Evolutionary conservation across 2,888 invertebrate species (phyloP), one percentile per base, ranked within the genome.

Genomic region (Branchipolynoe longqiensis): DNA sequence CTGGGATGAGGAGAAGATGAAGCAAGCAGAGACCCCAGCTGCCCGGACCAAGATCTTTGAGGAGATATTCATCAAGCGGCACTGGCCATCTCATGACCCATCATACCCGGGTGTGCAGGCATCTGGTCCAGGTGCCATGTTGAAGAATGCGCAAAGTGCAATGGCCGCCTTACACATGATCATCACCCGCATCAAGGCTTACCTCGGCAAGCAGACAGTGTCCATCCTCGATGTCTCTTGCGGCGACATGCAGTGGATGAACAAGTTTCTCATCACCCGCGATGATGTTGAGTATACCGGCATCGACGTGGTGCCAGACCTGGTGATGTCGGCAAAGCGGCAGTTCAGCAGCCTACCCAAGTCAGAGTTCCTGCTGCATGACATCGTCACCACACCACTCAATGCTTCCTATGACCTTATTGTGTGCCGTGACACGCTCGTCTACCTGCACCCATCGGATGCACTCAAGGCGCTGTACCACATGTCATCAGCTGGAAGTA

Each of bases 21-120:
- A 74, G 22, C n/a, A 48, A 3, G 83, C 82, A 28, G 86, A 87
- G 48, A 33, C 58, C 2, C 33, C 58, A 0, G 54, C 41, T 12
- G 84, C 73, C 1, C n/a, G 86, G 18, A 36, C 41, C 36, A 41
- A 64, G 25, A 84, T 84, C 12, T 86, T 87, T 41, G 14, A 38
- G 18, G 73, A 86, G 40, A 87, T 86, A n/a, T 87, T 78, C 83
- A 25, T 82, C 36, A 84, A 85, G 48, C 31, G 64, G 28, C 78
- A 87, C 78, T 86, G 86, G 86, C 87, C 86, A 25, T 81, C 86
- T 8, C 48, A 84, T n/a, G 87, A 86, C 33, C 33, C 86, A 12
- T 36, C 58, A 22, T 87, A 86, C 74, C 31, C 40, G 2, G 86
- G 86, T 1, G 38, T 87, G 48, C 87, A 87, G 82, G 36, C 69